A percentile compares a stretch with the other conserved stretches of the same genome.
phyloP scores from a whole-genome alignment of 2,888 invertebrate species.

The Stenotaenia linearis region DNA sequence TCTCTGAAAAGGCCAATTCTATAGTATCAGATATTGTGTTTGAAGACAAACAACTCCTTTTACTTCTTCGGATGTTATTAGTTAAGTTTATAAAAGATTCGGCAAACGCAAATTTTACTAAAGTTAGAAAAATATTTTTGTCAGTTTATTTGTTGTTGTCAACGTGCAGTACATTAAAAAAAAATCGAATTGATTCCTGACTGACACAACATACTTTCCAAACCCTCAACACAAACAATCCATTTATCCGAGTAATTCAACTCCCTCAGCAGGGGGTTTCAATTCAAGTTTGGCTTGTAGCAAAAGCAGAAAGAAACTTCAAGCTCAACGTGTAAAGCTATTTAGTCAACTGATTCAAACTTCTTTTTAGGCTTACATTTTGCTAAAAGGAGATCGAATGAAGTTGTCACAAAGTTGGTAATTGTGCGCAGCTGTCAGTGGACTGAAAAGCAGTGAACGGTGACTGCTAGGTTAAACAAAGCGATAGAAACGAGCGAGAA shows the following conservation, averaged over 20 bases:
- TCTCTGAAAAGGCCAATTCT: background rate
- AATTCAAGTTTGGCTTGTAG: background rate
- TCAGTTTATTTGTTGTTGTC: no score
- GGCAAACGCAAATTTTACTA: no score
- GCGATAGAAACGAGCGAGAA: constrained; percentile 11
- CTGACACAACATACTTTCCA: background rate
- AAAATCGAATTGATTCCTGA: background rate
- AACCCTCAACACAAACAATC: background rate
- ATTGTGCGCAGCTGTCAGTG: constrained; percentile 19
- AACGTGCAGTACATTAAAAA: no score
- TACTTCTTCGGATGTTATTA: background rate
- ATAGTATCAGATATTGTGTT: background rate
- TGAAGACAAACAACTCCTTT: background rate
- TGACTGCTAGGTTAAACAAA: constrained; percentile 6
- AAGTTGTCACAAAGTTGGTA: constrained; percentile 15
- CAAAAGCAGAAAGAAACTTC: background rate
- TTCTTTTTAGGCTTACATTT: constrained; percentile 1
- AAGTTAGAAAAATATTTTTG: no score
- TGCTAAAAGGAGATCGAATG: constrained; percentile 13
- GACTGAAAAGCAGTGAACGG: constrained; percentile 7
- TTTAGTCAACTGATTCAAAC: constrained; percentile 2
- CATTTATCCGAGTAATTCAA: constrained; percentile 1
- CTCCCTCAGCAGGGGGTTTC: background rate
- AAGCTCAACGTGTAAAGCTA: background rate
- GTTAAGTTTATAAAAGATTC: background rate